Evolutionary conservation across 92 coral and sea anemone species (phyloP).

Genomic region (Zoanthus sociatus): DNA sequence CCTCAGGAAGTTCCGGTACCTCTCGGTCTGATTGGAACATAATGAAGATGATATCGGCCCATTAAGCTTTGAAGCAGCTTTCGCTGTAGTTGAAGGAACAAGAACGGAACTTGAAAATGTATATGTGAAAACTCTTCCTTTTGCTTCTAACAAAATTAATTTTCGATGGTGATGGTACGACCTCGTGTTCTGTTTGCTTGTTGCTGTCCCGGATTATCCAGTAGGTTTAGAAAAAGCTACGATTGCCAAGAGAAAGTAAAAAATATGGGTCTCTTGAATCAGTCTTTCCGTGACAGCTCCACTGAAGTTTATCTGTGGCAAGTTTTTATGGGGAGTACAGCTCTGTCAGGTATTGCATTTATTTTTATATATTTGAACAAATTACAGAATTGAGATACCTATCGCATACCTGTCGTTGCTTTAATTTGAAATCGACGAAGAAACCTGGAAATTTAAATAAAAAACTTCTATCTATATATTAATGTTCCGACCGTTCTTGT

Average conservation of each 20-base stretch:
- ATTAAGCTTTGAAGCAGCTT: background rate
- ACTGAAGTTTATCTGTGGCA: slow-evolving; percentile 20
- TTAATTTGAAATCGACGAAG: background rate
- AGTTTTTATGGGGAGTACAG: slow-evolving; percentile 2
- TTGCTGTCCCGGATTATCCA: background rate
- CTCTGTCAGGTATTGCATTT: background rate
- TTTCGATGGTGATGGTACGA: background rate
- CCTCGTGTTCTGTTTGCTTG: background rate
- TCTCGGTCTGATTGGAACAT: background rate
- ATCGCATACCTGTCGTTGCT: background rate
- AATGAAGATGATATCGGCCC: background rate
- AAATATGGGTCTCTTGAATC: background rate
- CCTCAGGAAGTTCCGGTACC: slow-evolving; percentile 16
- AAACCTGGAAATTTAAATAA: background rate
- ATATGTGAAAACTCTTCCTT: background rate
- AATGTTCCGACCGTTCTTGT: background rate
- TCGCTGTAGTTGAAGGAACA: background rate
- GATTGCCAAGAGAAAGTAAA: background rate
- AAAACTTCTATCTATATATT: background rate
- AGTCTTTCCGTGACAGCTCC: background rate
- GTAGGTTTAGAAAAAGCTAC: slow-evolving; percentile 5
- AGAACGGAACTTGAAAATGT: background rate
- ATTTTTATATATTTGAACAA: background rate
- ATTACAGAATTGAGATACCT: background rate
- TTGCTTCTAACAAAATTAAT: background rate